Base-by-base conservation (phyloP, 53 echinoderm and acorn worm species). In the Holothuria leucospilota region DNA sequence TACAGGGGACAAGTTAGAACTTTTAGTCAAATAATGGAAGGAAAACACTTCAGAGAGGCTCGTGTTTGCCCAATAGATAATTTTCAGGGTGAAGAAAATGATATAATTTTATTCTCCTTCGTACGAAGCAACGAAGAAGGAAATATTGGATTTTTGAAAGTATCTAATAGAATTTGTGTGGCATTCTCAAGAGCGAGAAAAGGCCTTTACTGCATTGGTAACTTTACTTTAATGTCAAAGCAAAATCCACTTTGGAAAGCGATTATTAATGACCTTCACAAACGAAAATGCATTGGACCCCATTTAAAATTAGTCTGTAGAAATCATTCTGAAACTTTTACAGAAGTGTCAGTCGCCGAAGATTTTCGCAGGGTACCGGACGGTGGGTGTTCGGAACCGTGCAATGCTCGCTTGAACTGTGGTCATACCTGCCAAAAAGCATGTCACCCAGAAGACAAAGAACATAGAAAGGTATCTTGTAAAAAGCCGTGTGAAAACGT, bases 41-140 rank as follows among this genome's bases (percentile, higher is more conserved):
- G 59, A 46, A 59, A 28, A 8, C 13, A 66, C 13, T 87, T 86
- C 20, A 66, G 38, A 15, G 87, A 84, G 40, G 18, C 28, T 7
- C 65, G 65, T 65, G 96, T 96, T 16, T 89, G 87, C 40, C 83
- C 87, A 5, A 92, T 96, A 13, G 96, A 96, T 85, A 96, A 96
- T 65, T 96, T 87, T 61, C 96, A 96, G 69, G 96, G 96, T 16
- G 96, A 96, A 88, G 96, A 96, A 46, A 96, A 96, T 78, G 94
- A 96, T 63, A 94, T 96, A 30, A 93, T 96, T 20, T 75, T 96
- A 11, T 59, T 96, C 39, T 96, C 96, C 30, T 72, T 96, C 38
- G 96, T 96, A 14, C 91, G 96, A 24, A 96, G 96, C 65, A 96
- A 94, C 59, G 68, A 85, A 10, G 88, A 74, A 62, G 96, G 90